Conservation (phyloP, 2,797 vertebrate genomes). For the Balearica regulorum region DNA sequence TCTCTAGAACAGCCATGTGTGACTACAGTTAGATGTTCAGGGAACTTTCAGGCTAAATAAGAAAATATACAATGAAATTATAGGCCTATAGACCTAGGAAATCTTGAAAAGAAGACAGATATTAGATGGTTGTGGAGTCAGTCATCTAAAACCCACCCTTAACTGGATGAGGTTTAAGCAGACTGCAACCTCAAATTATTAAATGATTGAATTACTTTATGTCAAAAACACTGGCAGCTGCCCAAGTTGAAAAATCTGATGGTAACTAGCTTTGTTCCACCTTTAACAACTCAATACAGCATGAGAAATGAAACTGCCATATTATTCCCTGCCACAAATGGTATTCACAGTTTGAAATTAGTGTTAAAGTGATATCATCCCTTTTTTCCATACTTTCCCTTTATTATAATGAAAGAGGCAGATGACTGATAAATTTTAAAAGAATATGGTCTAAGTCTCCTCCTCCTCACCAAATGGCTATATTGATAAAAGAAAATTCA, state of each 20-base stretch:
- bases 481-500: neutral
- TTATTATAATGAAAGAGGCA: neutral
- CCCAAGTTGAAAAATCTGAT: constrained; percentile 27
- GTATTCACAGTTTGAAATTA: neutral
- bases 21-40: neutral
- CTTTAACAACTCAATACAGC: constrained; percentile 15
- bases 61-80: neutral
- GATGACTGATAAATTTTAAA: neutral
- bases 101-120: neutral
- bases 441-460: neutral
- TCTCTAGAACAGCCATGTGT: neutral
- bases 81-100: neutral
- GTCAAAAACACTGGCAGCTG: constrained; percentile 23
- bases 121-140: neutral
- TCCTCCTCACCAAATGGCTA: neutral
- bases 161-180: neutral
- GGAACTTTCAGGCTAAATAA: neutral
- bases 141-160: neutral
- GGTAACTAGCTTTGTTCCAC: constrained; percentile 10
- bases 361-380: neutral
- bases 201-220: constrained; percentile 26
- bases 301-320: neutral
- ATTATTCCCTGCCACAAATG: constrained; percentile 14
- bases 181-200: neutral
- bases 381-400: neutral